Base-by-base conservation (phyloP, 2,113 vertebrate genomes). In the Scomber colias region DNA sequence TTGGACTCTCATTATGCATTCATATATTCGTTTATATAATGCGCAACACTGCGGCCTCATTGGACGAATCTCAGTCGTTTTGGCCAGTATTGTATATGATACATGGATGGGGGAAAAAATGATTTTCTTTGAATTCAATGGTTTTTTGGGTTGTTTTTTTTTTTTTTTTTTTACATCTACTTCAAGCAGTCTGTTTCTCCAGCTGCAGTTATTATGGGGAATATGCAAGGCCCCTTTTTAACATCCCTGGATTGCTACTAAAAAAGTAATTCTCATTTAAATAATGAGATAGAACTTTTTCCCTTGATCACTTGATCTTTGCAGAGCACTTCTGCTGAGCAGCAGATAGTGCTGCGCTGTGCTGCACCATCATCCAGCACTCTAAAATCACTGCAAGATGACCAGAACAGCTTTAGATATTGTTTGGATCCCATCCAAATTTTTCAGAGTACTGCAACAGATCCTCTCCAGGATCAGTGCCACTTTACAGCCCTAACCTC, bases 21-120 rank as follows among this genome's bases (percentile, higher is more conserved):
- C 84, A 90, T 89, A 83, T 87, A 87, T 90, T 87, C 68, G 51
- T 91, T 90, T 90, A 84, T 87, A 84, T 90, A 88, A 90, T 80
- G 76, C 76, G 31, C 85, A 89, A 82, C 67, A 30, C 87, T 74
- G 82, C 83, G 56, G 82, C 86, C 77, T 80, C 67, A 77, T 88
- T 85, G 86, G 88, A 79, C 59, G 54, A 83, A 85, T 85, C 82
- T 75, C 27, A 75, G 84, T 83, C 51, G 45, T 81, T 71, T 83
- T 80, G 71, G 73, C 68, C 79, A 80, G 48, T 57, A 62, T 68
- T 67, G 71, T 85, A 77, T 35, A 71, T 65, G 67, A 87, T 88
- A 75, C 70, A 64, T 60, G 75, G 69, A 77, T 59, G 62, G 24
- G 24, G 24, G 64, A 10, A 77, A 61, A 72, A 55, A 79, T 83